These are phyloP conservation scores for Pungitius pungitius DNA, from an alignment of 2,113 vertebrate species.

Conservation along the genomic window DNA sequence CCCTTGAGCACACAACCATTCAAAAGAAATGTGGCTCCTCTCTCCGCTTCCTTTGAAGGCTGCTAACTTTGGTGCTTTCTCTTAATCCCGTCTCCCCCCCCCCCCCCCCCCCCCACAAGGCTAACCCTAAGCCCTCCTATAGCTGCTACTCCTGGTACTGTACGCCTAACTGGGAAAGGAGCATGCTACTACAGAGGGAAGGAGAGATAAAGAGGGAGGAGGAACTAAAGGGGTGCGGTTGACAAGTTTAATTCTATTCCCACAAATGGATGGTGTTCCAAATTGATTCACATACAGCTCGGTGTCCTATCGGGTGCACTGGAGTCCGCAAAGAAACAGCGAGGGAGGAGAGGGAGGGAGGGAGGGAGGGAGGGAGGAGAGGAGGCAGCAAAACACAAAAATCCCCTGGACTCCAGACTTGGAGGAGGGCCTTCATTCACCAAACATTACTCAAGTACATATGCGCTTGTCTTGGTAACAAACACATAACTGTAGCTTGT, in stretches of 20 bases:
- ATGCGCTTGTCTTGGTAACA: not conserved
- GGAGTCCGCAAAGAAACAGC: conserved; percentile 43
- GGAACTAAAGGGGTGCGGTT: conserved; percentile 67
- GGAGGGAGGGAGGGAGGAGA: conserved; percentile 17
- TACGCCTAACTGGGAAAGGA: conserved; percentile 48
- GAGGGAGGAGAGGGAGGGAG: conserved; percentile 22
- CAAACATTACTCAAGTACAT: conserved; percentile 38
- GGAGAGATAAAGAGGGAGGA: conserved; percentile 46
- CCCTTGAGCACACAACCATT: conserved; percentile 69
- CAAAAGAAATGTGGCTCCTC: conserved; percentile 60
- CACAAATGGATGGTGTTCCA: conserved; percentile 57
- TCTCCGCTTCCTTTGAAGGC: conserved; percentile 71
- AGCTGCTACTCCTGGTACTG: conserved; percentile 50
- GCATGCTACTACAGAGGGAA: conserved; percentile 28
- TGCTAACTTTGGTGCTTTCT: conserved; percentile 69
- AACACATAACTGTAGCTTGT: not conserved
- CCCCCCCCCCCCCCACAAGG: conserved; percentile 59
- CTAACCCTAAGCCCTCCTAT: conserved; percentile 71
- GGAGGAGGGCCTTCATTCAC: conserved; percentile 30
- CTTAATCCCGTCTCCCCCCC: conserved; percentile 66
- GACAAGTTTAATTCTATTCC: conserved; percentile 76
- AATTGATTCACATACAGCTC: conserved; percentile 78
- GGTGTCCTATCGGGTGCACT: conserved; percentile 60
- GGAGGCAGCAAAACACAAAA: conserved; percentile 30
- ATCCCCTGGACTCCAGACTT: conserved; percentile 44